Evolutionary conservation across 2,113 vertebrate genomes (phyloP).

Genomic region (Chloropsis hardwickii): DNA sequence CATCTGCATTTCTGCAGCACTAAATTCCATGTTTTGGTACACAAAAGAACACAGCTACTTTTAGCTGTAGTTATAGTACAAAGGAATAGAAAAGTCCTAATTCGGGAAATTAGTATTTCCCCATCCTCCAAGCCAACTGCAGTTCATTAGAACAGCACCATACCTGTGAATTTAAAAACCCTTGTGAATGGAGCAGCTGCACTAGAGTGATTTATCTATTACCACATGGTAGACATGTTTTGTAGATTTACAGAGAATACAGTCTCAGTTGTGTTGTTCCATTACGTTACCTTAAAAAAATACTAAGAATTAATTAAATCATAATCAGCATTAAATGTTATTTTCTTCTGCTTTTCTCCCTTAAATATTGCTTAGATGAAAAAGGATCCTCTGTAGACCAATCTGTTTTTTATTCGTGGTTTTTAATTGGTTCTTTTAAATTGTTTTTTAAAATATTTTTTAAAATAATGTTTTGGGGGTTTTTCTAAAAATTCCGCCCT

Average conservation of each 20-base stretch:
- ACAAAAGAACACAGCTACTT: background rate
- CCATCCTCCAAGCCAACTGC: background rate
- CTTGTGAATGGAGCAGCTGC: background rate
- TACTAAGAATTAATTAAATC: background rate
- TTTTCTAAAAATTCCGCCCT: background rate
- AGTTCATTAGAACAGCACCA: background rate
- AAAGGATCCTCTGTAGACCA: background rate
- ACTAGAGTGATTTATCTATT: background rate
- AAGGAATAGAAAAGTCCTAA: background rate
- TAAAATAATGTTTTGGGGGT: background rate
- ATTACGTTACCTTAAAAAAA: background rate
- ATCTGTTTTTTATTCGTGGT: background rate
- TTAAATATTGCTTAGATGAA: background rate
- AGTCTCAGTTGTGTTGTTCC: background rate
- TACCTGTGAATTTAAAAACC: background rate
- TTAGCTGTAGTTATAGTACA: background rate
- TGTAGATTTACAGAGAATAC: background rate
- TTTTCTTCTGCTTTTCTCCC: background rate
- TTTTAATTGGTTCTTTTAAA: background rate
- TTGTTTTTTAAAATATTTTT: background rate
- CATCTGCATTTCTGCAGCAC: background rate
- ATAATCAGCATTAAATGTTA: background rate
- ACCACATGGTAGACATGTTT: background rate
- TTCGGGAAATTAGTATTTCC: background rate
- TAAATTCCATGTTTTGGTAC: background rate